A percentile compares a stretch with the other conserved stretches of the same genome.
phyloP scores from a whole-genome alignment of 2,113 vertebrate species.

The Recurvirostra avosetta region DNA sequence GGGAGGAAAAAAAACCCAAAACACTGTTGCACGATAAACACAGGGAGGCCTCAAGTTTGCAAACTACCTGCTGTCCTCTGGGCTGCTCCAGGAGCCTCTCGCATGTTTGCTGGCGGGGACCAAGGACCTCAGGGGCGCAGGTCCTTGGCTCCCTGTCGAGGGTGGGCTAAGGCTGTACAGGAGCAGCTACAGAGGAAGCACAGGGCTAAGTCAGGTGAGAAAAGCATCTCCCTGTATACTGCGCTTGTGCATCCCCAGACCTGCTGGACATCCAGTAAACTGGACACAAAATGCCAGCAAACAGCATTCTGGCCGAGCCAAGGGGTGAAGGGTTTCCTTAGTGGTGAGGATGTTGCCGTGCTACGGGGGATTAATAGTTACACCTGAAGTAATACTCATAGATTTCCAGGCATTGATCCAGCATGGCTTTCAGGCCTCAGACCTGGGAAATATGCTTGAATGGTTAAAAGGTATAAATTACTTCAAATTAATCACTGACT shows the following conservation, averaged over 20 bases:
- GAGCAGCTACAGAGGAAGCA: neutral
- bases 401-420: conserved; percentile 35
- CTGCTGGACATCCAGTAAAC: neutral
- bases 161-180: neutral
- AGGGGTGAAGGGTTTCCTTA: neutral
- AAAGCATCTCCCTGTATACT: neutral
- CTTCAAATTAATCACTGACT: conserved; percentile 32
- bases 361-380: neutral
- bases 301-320: neutral
- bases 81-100: neutral
- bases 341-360: neutral
- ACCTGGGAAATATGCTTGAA: neutral
- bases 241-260: neutral
- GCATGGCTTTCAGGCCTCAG: neutral
- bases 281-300: neutral
- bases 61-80: neutral
- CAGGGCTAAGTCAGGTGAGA: neutral
- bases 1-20: neutral
- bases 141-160: neutral
- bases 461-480: conserved; percentile 23
- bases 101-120: neutral
- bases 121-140: neutral
- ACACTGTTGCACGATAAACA: neutral
- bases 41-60: neutral
- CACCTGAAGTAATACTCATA: neutral